Evolutionary conservation across 2,113 vertebrate species (phyloP).

Genomic region (Cebidichthys violaceus): DNA sequence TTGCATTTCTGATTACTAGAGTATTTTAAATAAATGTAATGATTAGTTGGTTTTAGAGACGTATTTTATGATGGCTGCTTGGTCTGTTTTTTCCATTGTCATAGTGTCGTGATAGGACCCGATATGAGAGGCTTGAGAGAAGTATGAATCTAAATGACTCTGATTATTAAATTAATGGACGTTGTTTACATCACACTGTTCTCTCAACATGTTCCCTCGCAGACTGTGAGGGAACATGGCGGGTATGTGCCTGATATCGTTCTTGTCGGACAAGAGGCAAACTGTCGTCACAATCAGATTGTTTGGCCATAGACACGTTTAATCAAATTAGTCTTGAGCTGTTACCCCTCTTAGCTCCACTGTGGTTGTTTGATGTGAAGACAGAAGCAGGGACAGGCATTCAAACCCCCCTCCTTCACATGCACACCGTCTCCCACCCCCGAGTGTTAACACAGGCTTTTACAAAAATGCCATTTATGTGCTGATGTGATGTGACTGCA

Average conservation of each 20-base stretch:
- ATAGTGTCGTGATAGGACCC: background rate
- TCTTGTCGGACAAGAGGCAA: slow-evolving; percentile 16
- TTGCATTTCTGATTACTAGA: background rate
- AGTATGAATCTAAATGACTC: background rate
- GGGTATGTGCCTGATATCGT: background rate
- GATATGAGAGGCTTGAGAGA: background rate
- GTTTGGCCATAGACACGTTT: slow-evolving; percentile 48
- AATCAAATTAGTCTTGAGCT: slow-evolving; percentile 71
- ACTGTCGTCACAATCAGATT: slow-evolving; percentile 28
- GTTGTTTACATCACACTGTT: background rate
- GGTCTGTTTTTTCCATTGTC: background rate
- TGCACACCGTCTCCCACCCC: slow-evolving; percentile 18
- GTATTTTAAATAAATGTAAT: background rate
- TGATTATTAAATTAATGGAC: background rate
- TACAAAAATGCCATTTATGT: slow-evolving; percentile 54
- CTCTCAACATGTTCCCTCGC: background rate
- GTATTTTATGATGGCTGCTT: background rate
- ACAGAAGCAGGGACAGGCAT: slow-evolving; percentile 40
- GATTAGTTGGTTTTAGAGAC: background rate
- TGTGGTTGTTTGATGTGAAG: slow-evolving; percentile 61
- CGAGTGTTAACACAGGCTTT: slow-evolving; percentile 34
- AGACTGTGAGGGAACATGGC: background rate
- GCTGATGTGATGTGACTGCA: slow-evolving; percentile 58
- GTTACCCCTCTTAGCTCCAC: slow-evolving; percentile 42
- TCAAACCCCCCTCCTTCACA: slow-evolving; percentile 1